phyloP scores from a whole-genome alignment of 2,888 invertebrate species.

The Pterostichus niger region DNA sequence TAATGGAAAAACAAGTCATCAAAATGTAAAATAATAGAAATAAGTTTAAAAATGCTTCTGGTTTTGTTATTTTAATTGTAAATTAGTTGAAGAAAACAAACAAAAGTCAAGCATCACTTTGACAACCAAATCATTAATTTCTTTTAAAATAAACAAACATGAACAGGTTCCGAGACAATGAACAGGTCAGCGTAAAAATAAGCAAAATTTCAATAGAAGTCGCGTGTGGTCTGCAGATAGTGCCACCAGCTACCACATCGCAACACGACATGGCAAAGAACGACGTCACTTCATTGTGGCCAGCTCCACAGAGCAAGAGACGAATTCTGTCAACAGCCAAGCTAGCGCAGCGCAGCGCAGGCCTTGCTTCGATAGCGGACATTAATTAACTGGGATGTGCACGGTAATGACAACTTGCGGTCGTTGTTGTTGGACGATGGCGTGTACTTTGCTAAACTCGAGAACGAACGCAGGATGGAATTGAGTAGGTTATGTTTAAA shows the following conservation, averaged over 20 bases:
- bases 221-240: constrained; percentile 51
- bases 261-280: constrained; percentile 1
- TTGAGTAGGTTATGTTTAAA: constrained; percentile 32
- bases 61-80: too few relatives aligned
- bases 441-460: constrained; percentile 21
- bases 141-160: constrained; percentile 12
- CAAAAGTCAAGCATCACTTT: constrained; percentile 32
- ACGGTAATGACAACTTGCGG: constrained; percentile 45
- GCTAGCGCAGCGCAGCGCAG: not conserved
- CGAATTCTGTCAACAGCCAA: constrained; percentile 36
- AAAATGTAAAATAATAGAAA: too few relatives aligned
- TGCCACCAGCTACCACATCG: constrained; percentile 3
- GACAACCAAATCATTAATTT: constrained; percentile 47
- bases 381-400: constrained; percentile 53
- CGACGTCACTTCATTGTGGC: not conserved
- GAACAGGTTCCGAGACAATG: constrained; percentile 52
- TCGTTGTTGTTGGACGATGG: not conserved
- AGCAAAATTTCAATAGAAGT: constrained; percentile 47
- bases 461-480: not conserved
- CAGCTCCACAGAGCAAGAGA: not conserved
- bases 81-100: not conserved
- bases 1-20: too few relatives aligned
- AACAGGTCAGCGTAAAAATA: constrained; percentile 26
- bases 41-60: too few relatives aligned
- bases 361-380: constrained; percentile 38